These are phyloP conservation scores for Elymnias hypermnestra DNA, from an alignment of 1,140 invertebrate genomes.

Conservation along the genomic window DNA sequence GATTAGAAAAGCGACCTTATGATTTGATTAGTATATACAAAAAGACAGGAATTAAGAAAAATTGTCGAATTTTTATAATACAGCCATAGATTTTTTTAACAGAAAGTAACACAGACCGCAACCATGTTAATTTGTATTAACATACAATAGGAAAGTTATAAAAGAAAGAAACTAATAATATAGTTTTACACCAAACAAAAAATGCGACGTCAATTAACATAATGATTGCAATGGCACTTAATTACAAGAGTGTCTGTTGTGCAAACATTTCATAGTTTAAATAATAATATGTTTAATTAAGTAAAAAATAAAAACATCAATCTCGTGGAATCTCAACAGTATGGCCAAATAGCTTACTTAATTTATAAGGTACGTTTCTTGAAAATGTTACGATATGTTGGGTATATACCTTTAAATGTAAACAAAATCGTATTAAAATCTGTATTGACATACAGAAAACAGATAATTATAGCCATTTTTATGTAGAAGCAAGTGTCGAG, in stretches of 20 bases:
- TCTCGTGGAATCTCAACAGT: conserved; percentile 23
- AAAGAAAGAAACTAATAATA: not conserved
- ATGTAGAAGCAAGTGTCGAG: conserved; percentile 17
- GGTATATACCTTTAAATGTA: conserved; percentile 29
- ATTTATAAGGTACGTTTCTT: conserved; percentile 30
- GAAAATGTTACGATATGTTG: conserved; percentile 28
- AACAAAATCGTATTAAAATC: conserved; percentile 21
- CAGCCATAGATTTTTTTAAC: too few species aligned
- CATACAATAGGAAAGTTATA: not conserved
- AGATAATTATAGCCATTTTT: conserved; percentile 17
- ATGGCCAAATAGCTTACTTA: conserved; percentile 15
- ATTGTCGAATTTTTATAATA: too few species aligned
- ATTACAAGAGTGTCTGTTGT: too few species aligned
- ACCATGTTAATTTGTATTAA: conserved; percentile 1
- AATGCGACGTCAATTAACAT: conserved; percentile 1
- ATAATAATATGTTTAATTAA: conserved; percentile 13
- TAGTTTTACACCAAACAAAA: not conserved
- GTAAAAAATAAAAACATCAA: conserved; percentile 14
- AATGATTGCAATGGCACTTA: conserved; percentile 29
- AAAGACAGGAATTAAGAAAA: too few species aligned
- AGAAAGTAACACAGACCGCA: not conserved
- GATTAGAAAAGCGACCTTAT: too few species aligned
- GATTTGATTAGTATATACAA: too few species aligned
- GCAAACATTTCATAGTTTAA: too few species aligned
- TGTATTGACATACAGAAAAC: conserved; percentile 17